A percentile compares a stretch with the other conserved stretches of the same genome.
These are phyloP conservation scores for Callyntrura sp. DNA, from an alignment of 2,888 invertebrate genomes.

Conservation along the genomic window DNA sequence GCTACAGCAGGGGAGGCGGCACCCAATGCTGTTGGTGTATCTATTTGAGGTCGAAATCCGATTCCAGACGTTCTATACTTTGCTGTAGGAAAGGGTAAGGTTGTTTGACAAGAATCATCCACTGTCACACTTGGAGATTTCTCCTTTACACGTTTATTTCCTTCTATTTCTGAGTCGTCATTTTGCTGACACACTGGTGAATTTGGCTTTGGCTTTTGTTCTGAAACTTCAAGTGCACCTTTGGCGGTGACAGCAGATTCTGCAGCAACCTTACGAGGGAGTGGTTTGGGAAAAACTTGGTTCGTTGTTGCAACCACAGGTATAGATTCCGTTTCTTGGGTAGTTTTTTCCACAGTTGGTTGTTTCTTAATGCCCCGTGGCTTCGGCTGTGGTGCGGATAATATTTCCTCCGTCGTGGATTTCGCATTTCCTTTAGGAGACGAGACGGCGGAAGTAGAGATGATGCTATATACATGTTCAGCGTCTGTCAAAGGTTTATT, in stretches of 20 bases:
- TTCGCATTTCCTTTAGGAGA: not conserved
- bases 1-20: not conserved
- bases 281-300: conserved; percentile 1
- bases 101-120: conserved; percentile 79
- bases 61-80: not conserved
- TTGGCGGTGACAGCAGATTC: not conserved
- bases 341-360: not conserved
- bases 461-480: not conserved
- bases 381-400: conserved; percentile 52
- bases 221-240: not conserved
- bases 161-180: not conserved
- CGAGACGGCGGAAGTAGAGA: not conserved
- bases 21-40: not conserved
- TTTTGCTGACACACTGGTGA: not conserved
- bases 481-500: not conserved
- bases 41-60: not conserved
- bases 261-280: not conserved
- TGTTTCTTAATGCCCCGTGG: conserved; percentile 68
- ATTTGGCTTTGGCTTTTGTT: not conserved
- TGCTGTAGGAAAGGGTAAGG: conserved; percentile 73
- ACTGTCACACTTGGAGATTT: not conserved
- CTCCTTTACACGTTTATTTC: not conserved
- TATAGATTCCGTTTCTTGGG: conserved; percentile 25
- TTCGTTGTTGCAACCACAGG: not conserved
- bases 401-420: not conserved